Conservation (phyloP, 2,113 vertebrate genomes). For the Carassius carassius region DNA sequence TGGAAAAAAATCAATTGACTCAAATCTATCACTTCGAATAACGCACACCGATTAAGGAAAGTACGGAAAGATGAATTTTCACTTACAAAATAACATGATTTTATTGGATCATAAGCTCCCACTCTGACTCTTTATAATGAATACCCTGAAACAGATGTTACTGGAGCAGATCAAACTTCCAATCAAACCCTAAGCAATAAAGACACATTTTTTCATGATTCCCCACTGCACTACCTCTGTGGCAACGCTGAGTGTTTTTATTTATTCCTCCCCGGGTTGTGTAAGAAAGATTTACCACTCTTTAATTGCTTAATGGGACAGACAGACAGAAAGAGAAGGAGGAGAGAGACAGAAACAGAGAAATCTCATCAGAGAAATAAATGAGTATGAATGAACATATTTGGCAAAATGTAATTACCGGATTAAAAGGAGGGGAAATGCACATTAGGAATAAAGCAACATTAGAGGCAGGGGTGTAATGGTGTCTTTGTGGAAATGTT, state of each 20-base stretch:
- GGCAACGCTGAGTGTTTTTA: not conserved
- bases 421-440: constrained; percentile 46
- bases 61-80: constrained; percentile 47
- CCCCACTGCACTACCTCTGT: constrained; percentile 1
- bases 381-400: constrained; percentile 18
- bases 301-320: constrained; percentile 25
- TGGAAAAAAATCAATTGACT: constrained; percentile 32
- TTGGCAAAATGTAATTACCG: constrained; percentile 51
- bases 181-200: constrained; percentile 27
- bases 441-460: constrained; percentile 47
- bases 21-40: constrained; percentile 31
- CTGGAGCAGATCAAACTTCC: constrained; percentile 31
- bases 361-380: constrained; percentile 47
- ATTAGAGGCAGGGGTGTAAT: constrained; percentile 44
- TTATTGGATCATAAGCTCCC: constrained; percentile 32
- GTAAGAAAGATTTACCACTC: constrained; percentile 7
- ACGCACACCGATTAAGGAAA: constrained; percentile 31
- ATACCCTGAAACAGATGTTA: constrained; percentile 46
- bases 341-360: constrained; percentile 16
- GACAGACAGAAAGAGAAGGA: constrained; percentile 26
- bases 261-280: not conserved
- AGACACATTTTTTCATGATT: not conserved
- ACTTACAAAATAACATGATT: constrained; percentile 46
- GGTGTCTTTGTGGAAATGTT: constrained; percentile 30
- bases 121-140: constrained; percentile 44